phyloP scores from a whole-genome alignment of 2,797 vertebrate species.

The Neosilurus mollespiculum region DNA sequence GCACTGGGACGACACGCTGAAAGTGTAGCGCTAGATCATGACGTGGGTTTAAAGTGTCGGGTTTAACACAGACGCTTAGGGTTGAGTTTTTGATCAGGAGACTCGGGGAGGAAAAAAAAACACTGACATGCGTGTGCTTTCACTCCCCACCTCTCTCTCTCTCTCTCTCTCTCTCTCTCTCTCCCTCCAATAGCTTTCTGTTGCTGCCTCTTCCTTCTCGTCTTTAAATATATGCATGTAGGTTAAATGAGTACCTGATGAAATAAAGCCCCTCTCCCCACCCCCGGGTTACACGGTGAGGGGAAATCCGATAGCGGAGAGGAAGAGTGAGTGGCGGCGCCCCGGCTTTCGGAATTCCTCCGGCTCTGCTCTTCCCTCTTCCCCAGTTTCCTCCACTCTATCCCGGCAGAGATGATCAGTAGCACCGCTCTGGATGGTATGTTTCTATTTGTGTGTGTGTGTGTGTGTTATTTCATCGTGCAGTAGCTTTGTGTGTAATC shows the following conservation, averaged over 20 bases:
- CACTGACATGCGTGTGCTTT: slow-evolving; percentile 84
- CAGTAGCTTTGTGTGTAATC: slow-evolving; percentile 12
- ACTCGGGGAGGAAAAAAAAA: slow-evolving; percentile 83
- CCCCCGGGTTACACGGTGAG: slow-evolving; percentile 83
- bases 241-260: slow-evolving; percentile 91
- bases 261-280: slow-evolving; percentile 71
- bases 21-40: not conserved
- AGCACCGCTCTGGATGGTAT: slow-evolving; percentile 99
- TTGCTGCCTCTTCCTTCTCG: slow-evolving; percentile 72
- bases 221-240: slow-evolving; percentile 87
- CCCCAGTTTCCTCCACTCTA: slow-evolving; percentile 75
- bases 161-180: slow-evolving; percentile 64
- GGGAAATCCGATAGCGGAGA: slow-evolving; percentile 95
- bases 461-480: slow-evolving; percentile 42
- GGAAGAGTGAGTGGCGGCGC: slow-evolving; percentile 84
- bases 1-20: not conserved
- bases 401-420: slow-evolving; percentile 98
- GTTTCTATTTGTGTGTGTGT: slow-evolving; percentile 75
- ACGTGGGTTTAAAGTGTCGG: not conserved
- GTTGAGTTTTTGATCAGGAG: slow-evolving; percentile 82
- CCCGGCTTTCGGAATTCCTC: slow-evolving; percentile 91
- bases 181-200: slow-evolving; percentile 74
- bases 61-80: not conserved
- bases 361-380: slow-evolving; percentile 87
- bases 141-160: slow-evolving; percentile 34